Conservation (phyloP, 2,797 vertebrate genomes). For the Cyclopterus lumpus region DNA sequence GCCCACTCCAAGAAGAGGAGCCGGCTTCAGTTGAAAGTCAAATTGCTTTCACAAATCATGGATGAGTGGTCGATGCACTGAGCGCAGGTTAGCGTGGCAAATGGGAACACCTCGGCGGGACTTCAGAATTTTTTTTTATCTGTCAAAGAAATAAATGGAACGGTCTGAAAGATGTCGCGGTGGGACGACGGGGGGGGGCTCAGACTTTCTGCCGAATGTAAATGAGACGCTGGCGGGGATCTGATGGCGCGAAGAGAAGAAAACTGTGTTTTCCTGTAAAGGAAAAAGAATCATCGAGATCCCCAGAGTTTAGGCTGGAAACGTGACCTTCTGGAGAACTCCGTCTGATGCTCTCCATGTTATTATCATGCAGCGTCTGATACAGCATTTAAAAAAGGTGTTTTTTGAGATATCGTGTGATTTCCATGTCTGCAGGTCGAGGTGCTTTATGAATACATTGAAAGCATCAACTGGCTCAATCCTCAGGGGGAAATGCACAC, state of each 20-base stretch:
- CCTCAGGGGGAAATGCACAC: neutral
- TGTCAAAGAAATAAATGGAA: constrained; percentile 50
- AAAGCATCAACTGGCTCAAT: neutral
- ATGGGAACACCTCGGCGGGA: constrained; percentile 53
- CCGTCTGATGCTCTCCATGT: neutral
- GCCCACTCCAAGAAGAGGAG: constrained; percentile 3
- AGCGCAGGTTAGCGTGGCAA: constrained; percentile 51
- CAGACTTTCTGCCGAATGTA: constrained; percentile 29
- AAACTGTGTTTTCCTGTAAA: constrained; percentile 35
- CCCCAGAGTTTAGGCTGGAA: constrained; percentile 20
- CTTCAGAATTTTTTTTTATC: constrained; percentile 43
- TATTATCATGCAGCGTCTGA: neutral
- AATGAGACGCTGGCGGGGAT: constrained; percentile 44
- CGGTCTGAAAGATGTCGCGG: constrained; percentile 29
- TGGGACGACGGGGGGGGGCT: constrained; percentile 1
- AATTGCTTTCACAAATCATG: constrained; percentile 54
- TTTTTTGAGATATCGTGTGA: neutral
- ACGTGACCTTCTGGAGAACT: neutral
- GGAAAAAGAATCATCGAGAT: constrained; percentile 29
- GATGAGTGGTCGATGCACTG: constrained; percentile 38
- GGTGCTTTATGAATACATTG: neutral
- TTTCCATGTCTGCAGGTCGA: neutral
- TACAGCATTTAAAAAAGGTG: neutral
- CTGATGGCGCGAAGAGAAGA: constrained; percentile 22
- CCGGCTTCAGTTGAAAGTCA: constrained; percentile 41